A percentile compares a stretch with the other conserved stretches of the same genome.
Evolutionary conservation across 2,888 invertebrate genomes (phyloP).

Genomic region (Cybosia mesomella): DNA sequence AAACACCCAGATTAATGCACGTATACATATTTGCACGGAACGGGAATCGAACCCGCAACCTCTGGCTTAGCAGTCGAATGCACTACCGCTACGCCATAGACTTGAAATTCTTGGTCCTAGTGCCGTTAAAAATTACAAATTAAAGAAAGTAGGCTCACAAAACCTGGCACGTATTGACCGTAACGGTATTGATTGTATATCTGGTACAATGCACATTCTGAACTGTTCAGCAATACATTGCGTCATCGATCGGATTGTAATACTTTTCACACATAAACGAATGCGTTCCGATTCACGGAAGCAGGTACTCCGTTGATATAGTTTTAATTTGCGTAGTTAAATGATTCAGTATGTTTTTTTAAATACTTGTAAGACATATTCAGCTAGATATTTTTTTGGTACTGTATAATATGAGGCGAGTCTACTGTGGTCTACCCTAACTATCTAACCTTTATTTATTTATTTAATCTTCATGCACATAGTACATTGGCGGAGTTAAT

Average conservation of each 20-base stretch:
- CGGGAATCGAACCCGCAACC: too few relatives aligned
- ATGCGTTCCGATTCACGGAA: conserved; percentile 53
- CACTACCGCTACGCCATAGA: too few relatives aligned
- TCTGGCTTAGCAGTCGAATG: too few relatives aligned
- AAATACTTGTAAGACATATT: background rate
- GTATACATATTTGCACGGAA: too few relatives aligned
- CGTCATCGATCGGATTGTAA: conserved; percentile 59
- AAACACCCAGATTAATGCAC: too few relatives aligned
- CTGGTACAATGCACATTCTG: conserved; percentile 58
- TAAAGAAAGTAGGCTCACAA: conserved; percentile 49
- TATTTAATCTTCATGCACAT: too few relatives aligned
- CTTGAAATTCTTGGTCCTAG: too few relatives aligned
- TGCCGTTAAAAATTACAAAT: conserved; percentile 6
- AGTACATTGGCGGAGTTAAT: too few relatives aligned
- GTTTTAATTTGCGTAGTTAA: conserved; percentile 3
- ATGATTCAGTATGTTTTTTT: background rate
- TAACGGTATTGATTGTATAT: conserved; percentile 53
- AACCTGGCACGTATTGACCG: conserved; percentile 54
- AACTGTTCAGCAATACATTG: conserved; percentile 60
- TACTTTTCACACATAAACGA: conserved; percentile 51
- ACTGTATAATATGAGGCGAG: background rate
- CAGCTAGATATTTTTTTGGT: background rate
- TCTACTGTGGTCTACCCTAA: too few relatives aligned
- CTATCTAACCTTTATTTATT: too few relatives aligned
- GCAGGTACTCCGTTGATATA: conserved; percentile 27